Conservation (phyloP, 1,140 invertebrate genomes). For the Zeugodacus cucurbitae region DNA sequence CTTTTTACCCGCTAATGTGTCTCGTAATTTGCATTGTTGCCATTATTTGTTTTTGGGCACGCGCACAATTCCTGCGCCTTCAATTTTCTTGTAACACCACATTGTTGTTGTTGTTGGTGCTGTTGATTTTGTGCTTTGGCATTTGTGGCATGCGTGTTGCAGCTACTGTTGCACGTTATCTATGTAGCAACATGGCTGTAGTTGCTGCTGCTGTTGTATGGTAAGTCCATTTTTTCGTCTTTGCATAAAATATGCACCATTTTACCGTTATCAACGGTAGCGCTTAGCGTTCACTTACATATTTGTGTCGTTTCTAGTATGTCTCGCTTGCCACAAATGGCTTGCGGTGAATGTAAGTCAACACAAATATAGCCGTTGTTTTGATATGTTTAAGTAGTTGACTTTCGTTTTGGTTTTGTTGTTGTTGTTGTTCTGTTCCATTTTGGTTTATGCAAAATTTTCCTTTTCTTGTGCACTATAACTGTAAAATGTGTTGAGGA, state of each 20-base stretch:
- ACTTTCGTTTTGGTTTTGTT: not conserved
- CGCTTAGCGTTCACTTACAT: conserved; percentile 25
- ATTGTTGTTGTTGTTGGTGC: not conserved
- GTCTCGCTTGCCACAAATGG: conserved; percentile 27
- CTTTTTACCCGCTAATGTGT: conserved; percentile 40
- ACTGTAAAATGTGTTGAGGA: not conserved
- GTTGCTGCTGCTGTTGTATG: too few species aligned
- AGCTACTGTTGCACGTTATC: conserved; percentile 25
- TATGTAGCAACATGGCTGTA: not conserved
- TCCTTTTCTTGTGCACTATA: not conserved
- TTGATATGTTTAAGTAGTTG: not conserved
- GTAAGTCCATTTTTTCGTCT: not conserved
- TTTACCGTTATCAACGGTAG: conserved; percentile 38
- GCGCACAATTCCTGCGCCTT: not conserved
- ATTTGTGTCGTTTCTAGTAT: not conserved
- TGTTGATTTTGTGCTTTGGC: not conserved
- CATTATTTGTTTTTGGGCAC: conserved; percentile 38
- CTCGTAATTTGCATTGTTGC: conserved; percentile 42
- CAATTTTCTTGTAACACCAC: not conserved
- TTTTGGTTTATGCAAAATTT: conserved; percentile 18
- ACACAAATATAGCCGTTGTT: conserved; percentile 28
- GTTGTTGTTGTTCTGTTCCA: not conserved
- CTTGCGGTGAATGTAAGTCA: conserved; percentile 17
- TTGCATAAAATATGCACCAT: conserved; percentile 20
- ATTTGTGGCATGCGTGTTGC: conserved; percentile 30